Evolutionary conservation across 2,797 vertebrate species (phyloP).

Genomic region (Myotis findleyi): DNA sequence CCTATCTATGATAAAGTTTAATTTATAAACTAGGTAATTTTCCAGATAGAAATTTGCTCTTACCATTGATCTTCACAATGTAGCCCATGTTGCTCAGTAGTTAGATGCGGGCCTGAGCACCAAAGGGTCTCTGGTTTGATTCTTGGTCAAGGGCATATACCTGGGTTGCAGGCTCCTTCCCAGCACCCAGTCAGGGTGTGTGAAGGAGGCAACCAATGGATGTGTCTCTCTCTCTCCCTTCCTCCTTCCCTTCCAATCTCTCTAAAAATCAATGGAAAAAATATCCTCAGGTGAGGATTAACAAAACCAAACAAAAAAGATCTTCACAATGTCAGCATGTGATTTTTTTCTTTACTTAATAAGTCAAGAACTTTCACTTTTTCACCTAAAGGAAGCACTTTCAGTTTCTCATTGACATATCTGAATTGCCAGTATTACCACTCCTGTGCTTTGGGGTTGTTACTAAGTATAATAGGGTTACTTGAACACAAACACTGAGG

Average conservation of each 20-base stretch:
- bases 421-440: not conserved
- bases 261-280: no score
- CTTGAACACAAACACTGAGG: not conserved
- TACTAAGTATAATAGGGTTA: not conserved
- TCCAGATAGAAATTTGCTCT: not conserved
- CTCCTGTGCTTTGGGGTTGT: not conserved
- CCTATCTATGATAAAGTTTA: not conserved
- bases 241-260: no score
- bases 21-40: not conserved
- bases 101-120: no score
- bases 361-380: not conserved
- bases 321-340: not conserved
- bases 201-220: no score
- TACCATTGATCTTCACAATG: not conserved
- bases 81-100: no score
- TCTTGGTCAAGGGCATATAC: no score
- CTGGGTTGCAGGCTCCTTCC: no score
- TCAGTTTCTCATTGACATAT: not conserved
- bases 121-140: no score
- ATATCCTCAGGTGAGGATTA: no score
- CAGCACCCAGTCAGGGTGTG: no score
- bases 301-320: not conserved
- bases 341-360: not conserved
- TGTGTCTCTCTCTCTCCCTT: no score
- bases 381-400: not conserved